A percentile compares a stretch with the other conserved stretches of the same genome.
Evolutionary conservation across 1,140 invertebrate species (phyloP).

Genomic region (Micrasema longulum): DNA sequence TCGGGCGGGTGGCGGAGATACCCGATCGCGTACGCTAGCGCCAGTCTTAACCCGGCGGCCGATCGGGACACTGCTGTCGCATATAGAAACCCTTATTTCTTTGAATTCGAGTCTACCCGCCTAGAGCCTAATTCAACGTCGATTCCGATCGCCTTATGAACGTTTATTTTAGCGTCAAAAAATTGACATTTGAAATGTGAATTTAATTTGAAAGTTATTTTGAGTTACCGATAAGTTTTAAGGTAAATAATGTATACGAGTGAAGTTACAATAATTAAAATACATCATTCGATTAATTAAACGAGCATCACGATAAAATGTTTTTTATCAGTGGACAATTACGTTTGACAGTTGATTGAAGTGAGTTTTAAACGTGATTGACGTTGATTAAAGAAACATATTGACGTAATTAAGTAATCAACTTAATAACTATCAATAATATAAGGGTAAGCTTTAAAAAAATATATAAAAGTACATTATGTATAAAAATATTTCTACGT

Average conservation of each 20-base stretch:
- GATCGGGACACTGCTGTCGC: slow-evolving; percentile 24
- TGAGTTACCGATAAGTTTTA: neutral
- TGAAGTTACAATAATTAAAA: neutral
- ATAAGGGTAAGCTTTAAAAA: no score
- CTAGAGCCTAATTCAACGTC: neutral
- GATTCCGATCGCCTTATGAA: no score
- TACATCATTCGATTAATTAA: slow-evolving; percentile 1
- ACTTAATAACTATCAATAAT: no score
- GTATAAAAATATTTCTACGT: no score
- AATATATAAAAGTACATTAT: no score
- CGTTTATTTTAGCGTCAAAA: no score
- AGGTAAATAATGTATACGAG: neutral
- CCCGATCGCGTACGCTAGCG: slow-evolving; percentile 36
- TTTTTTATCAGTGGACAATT: neutral
- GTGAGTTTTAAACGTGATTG: slow-evolving; percentile 16
- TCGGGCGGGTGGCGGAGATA: slow-evolving; percentile 14
- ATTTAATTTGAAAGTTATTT: slow-evolving; percentile 11
- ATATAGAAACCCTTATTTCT: neutral
- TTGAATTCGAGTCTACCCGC: neutral
- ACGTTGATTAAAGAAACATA: no score
- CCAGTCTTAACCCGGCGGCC: slow-evolving; percentile 41
- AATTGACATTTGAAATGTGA: slow-evolving; percentile 25
- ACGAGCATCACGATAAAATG: neutral
- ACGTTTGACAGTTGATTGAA: slow-evolving; percentile 13
- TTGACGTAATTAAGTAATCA: no score